A percentile compares a stretch with the other conserved stretches of the same genome.
Conservation (phyloP, 2,888 invertebrate genomes). For the Platycnemis pennipes region DNA sequence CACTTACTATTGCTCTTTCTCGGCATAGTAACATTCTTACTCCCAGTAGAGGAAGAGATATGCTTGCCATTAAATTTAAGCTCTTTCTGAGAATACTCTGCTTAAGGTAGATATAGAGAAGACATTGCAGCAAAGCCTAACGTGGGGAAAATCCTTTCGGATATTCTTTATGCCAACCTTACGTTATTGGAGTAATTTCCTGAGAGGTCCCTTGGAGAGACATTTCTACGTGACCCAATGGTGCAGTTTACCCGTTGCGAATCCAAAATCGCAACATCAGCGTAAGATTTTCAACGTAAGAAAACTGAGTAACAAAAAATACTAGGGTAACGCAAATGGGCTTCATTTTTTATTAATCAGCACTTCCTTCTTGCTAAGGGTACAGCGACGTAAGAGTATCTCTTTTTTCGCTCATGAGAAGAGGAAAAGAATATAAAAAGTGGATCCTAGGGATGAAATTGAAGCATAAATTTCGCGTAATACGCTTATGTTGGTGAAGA, state of each 20-base stretch:
- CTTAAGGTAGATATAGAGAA: neutral
- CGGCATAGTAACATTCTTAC: no score
- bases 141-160: neutral
- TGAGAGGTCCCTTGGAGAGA: neutral
- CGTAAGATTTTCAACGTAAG: neutral
- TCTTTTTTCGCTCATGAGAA: neutral
- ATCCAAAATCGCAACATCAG: constrained; percentile 12
- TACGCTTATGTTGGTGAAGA: neutral
- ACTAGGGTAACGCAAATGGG: neutral
- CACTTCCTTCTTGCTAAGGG: neutral
- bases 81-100: neutral
- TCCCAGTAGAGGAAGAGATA: neutral
- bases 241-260: neutral
- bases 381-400: neutral
- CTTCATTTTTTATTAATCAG: neutral
- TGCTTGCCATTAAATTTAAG: neutral
- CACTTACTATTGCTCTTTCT: no score
- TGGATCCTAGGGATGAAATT: neutral
- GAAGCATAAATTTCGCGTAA: neutral
- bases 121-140: neutral
- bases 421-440: neutral
- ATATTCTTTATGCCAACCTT: neutral
- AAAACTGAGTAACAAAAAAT: neutral
- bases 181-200: neutral
- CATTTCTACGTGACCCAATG: neutral